Percentiles rank a stretch among this genome's conserved stretches.
These are phyloP conservation scores for Neofelis nebulosa DNA, from an alignment of 2,113 vertebrate genomes.

Conservation along the genomic window DNA sequence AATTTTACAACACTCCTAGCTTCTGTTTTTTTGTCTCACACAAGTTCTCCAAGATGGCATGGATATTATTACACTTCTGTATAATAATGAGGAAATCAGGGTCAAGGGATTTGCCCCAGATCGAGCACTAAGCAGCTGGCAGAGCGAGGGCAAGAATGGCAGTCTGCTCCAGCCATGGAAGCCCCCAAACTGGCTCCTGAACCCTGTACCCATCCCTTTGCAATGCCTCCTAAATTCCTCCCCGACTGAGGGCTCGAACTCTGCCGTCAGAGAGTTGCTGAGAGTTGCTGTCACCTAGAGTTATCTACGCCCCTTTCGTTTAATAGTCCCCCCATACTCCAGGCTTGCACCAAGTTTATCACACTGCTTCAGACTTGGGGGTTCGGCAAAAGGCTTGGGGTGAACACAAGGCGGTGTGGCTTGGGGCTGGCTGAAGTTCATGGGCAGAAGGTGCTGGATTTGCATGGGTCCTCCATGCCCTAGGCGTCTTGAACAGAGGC, in stretches of 20 bases:
- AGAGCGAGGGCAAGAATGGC: not conserved
- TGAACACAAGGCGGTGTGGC: not conserved
- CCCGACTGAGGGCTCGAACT: not conserved
- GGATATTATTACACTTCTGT: not conserved
- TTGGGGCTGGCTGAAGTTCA: not conserved
- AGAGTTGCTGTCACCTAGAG: not conserved
- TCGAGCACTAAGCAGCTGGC: not conserved
- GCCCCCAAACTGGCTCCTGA: not conserved
- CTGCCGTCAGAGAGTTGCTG: not conserved
- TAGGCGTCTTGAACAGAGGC: not conserved
- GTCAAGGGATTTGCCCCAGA: not conserved
- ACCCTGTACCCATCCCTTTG: not conserved
- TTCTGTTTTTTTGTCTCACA: not conserved
- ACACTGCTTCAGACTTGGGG: not conserved
- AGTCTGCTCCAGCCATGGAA: not conserved
- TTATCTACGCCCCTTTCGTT: not conserved
- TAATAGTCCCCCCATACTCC: not conserved
- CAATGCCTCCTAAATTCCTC: not conserved
- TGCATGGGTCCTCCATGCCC: not conserved
- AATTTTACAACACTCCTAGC: not conserved
- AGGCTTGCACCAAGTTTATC: not conserved
- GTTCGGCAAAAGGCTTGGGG: not conserved
- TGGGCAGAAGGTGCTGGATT: not conserved
- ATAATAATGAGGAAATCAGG: not conserved
- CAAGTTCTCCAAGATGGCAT: not conserved